Base-by-base conservation (phyloP, 2,113 vertebrate genomes). In the Galeopterus variegatus region DNA sequence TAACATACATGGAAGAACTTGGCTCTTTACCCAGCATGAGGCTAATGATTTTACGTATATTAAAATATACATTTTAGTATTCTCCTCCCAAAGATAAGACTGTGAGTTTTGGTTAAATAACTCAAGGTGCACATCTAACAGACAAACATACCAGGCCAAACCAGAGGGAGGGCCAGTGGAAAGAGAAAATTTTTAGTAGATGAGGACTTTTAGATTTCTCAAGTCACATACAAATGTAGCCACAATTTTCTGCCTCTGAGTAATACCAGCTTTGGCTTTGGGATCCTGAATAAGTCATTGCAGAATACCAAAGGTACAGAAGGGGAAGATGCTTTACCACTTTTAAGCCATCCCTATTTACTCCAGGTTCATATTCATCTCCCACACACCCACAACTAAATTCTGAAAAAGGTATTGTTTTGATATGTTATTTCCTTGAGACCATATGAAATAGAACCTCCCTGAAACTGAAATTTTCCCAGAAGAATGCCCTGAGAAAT, bases 401-500 rank as follows among this genome's bases (percentile, higher is more conserved):
- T 73, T 82, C 88, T 95, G n/a, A 90, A 58, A 83, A 88, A 21
- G 48, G 23, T 3, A 56, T 48, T 48, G 41, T 79, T 90, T 92
- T 76, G 58, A 6, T 65, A 77, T 58, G 19, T 41, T 70, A 0
- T 67, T 95, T 96, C 67, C 33, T 65, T 15, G 52, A 81, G 52
- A 56, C 45, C 9, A 33, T 75, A 18, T 81, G 69, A 77, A 86
- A 50, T 67, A 50, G 1, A 64, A 28, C 90, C 73, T 89, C 67
- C 12, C 50, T 19, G 10, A 88, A 83, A 64, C 60, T 91, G 41
- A 73, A 45, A 65, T 60, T 88, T 86, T 97, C 85, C 85, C 33
- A 45, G 80, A 79, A 92, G 12, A 41, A 76, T 83, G 88, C 21
- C 52, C 33, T 89, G 96, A 97, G 81, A 97, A 94, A 93, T 41